Percentiles rank a stretch among this genome's conserved stretches.
These are phyloP conservation scores for Uropsilus gracilis DNA, from an alignment of 2,113 vertebrate genomes.

Conservation along the genomic window DNA sequence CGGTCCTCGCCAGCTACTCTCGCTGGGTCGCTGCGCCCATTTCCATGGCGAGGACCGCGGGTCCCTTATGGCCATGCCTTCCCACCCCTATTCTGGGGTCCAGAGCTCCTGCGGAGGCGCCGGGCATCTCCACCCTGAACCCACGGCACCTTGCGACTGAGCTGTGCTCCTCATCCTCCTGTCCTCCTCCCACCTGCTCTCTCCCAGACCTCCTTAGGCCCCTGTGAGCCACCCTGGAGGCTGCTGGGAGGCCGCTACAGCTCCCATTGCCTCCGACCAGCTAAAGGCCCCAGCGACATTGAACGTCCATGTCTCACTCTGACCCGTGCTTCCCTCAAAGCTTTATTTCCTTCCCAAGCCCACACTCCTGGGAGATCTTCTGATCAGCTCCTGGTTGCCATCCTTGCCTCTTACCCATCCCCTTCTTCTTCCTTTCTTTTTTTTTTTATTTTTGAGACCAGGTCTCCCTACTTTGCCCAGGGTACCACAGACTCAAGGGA, in stretches of 20 bases:
- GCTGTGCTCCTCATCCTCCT: background rate
- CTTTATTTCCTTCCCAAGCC: background rate
- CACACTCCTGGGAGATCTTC: background rate
- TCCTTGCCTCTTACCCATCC: background rate
- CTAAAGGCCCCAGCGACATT: background rate
- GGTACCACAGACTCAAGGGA: too few relatives aligned
- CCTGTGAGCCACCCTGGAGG: background rate
- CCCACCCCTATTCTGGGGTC: too few relatives aligned
- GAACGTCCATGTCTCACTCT: background rate
- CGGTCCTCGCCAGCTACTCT: too few relatives aligned
- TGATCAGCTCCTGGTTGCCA: background rate
- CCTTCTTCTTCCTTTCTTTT: background rate
- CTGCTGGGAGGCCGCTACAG: rapidly evolving
- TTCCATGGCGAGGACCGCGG: too few relatives aligned
- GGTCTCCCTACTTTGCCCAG: too few relatives aligned
- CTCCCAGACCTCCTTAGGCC: background rate
- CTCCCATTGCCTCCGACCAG: background rate
- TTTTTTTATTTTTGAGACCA: too few relatives aligned
- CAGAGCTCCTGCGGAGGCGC: too few relatives aligned
- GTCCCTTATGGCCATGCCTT: too few relatives aligned
- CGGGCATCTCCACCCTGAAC: too few relatives aligned
- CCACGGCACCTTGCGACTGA: rapidly evolving
- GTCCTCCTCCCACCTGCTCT: background rate
- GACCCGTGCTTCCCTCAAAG: background rate
- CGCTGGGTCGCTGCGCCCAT: too few relatives aligned